These are phyloP conservation scores for Hypocryptadius cinnamomeus DNA, from an alignment of 2,113 vertebrate species.

Conservation along the genomic window DNA sequence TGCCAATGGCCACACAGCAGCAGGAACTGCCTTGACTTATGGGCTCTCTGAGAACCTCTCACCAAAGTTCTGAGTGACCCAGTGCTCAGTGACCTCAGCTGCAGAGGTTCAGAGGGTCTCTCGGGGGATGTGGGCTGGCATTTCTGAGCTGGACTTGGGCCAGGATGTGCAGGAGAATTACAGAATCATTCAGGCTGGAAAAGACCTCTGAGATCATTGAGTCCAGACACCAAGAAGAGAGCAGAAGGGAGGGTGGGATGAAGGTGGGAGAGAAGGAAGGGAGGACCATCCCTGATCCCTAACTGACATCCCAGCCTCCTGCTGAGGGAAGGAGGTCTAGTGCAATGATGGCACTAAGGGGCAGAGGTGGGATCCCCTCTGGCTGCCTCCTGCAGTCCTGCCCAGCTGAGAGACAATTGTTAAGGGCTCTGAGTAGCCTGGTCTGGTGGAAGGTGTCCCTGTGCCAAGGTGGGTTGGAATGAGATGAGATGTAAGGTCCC, in stretches of 20 bases:
- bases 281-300: neutral
- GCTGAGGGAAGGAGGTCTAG: neutral
- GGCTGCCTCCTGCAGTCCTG: neutral
- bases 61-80: neutral
- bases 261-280: neutral
- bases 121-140: neutral
- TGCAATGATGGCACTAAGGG: rapidly evolving
- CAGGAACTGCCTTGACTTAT: neutral
- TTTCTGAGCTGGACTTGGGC: neutral
- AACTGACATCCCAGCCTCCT: neutral
- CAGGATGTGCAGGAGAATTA: neutral
- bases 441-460: neutral
- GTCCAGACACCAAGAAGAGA: neutral
- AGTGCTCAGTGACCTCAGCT: neutral
- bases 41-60: neutral
- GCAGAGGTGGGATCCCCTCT: neutral
- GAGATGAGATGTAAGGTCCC: neutral
- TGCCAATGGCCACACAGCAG: neutral
- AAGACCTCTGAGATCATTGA: neutral
- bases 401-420: neutral
- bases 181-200: neutral
- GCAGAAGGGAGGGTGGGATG: neutral
- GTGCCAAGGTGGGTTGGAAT: neutral
- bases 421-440: neutral
- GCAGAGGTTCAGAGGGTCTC: neutral